Evolutionary conservation across 2,113 vertebrate species (phyloP).

Genomic region (Phalacrocorax brasilianus): DNA sequence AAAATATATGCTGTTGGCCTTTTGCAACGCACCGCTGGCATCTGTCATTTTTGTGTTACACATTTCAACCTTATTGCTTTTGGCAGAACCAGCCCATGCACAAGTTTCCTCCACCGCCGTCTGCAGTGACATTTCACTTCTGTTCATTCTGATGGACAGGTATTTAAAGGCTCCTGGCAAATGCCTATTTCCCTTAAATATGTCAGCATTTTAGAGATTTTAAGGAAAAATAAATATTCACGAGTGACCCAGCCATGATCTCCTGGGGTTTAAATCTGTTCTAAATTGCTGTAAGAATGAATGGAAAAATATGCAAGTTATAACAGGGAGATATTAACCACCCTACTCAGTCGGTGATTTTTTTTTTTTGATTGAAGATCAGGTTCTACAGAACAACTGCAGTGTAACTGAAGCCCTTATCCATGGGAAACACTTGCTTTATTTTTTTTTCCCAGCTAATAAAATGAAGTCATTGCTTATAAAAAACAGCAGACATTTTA

Average conservation of each 20-base stretch:
- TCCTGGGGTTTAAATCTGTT: not conserved
- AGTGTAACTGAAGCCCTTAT: slow-evolving; percentile 18
- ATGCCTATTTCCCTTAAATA: not conserved
- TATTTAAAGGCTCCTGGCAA: slow-evolving; percentile 27
- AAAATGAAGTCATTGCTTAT: slow-evolving; percentile 18
- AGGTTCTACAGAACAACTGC: slow-evolving; percentile 36
- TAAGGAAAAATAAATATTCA: not conserved
- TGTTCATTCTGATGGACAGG: not conserved
- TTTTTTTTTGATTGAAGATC: not conserved
- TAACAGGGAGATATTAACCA: not conserved
- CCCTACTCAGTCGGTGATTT: not conserved
- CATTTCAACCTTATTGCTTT: not conserved
- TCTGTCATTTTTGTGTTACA: not conserved
- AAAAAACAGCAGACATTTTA: not conserved
- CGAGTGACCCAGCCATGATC: not conserved
- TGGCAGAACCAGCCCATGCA: not conserved
- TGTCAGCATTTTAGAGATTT: not conserved
- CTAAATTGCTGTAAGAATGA: not conserved
- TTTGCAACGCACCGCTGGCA: not conserved
- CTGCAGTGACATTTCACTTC: not conserved
- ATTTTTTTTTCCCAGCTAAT: not conserved
- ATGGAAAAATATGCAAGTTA: not conserved
- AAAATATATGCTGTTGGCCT: not conserved
- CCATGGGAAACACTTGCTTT: not conserved
- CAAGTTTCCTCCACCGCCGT: not conserved